Evolutionary conservation across 1,140 invertebrate species (phyloP).

Genomic region (Halesus radiatus): DNA sequence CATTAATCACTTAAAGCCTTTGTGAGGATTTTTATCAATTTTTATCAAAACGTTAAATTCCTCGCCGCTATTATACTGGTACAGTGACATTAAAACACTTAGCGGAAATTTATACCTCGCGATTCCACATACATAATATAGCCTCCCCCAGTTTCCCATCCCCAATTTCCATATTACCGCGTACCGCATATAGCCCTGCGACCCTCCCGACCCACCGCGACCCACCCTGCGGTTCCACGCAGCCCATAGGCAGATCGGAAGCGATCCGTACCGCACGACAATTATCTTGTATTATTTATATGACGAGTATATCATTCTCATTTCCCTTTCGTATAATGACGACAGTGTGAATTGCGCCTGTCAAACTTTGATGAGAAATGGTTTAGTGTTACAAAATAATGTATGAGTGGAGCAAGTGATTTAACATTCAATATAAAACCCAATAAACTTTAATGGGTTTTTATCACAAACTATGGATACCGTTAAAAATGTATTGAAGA

Average conservation of each 20-base stretch:
- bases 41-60: conserved; percentile 49
- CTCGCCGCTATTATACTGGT: conserved; percentile 50
- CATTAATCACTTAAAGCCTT: conserved; percentile 28
- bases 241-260: conserved; percentile 16
- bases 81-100: conserved; percentile 56
- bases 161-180: too few species aligned
- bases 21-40: conserved; percentile 40
- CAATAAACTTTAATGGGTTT: too few species aligned
- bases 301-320: not conserved
- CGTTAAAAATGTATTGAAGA: too few species aligned
- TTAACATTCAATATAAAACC: too few species aligned
- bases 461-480: too few species aligned
- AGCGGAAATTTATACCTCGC: conserved; percentile 50
- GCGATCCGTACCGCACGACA: conserved; percentile 11
- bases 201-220: not conserved
- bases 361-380: too few species aligned
- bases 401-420: too few species aligned
- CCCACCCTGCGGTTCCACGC: not conserved
- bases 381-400: too few species aligned
- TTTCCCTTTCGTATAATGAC: too few species aligned
- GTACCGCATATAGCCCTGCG: not conserved
- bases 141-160: too few species aligned
- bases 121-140: conserved; percentile 23
- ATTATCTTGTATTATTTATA: conserved; percentile 12
- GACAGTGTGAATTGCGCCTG: too few species aligned